phyloP scores from a whole-genome alignment of 92 coral and sea anemone species.

The Paragorgia papillata region DNA sequence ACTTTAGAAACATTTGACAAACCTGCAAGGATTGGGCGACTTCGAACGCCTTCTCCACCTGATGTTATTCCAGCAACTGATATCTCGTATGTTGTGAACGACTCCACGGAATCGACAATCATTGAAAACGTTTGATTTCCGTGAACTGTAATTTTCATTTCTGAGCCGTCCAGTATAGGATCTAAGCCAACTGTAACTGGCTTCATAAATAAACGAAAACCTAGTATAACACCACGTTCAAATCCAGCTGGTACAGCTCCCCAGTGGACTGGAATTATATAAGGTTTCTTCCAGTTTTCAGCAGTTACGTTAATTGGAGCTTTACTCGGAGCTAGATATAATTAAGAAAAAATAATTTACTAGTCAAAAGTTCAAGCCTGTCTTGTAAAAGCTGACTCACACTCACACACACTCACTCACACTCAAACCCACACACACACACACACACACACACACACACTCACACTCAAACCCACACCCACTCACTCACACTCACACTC shows the following conservation, averaged over 20 bases:
- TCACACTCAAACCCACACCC: no score
- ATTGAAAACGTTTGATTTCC: neutral
- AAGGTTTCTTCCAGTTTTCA: neutral
- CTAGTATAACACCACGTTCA: slow-evolving; percentile 58
- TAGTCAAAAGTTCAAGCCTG: no score
- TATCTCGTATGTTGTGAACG: neutral
- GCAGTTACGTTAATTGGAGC: slow-evolving; percentile 20
- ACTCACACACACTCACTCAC: no score
- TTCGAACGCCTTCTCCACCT: neutral
- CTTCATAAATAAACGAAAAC: slow-evolving; percentile 30
- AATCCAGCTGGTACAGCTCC: slow-evolving; percentile 37
- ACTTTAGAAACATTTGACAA: no score
- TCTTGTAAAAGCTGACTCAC: no score
- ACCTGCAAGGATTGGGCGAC: neutral
- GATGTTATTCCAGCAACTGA: neutral
- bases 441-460: no score
- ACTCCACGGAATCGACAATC: neutral
- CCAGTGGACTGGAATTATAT: slow-evolving; percentile 44
- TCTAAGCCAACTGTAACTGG: neutral
- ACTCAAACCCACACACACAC: no score
- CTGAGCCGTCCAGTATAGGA: neutral
- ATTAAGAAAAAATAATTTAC: no score
- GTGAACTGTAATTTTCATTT: neutral
- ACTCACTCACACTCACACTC: no score
- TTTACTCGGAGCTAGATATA: slow-evolving; percentile 31